These are phyloP conservation scores for Climacteris rufus DNA, from an alignment of 2,113 vertebrate species.

Conservation along the genomic window DNA sequence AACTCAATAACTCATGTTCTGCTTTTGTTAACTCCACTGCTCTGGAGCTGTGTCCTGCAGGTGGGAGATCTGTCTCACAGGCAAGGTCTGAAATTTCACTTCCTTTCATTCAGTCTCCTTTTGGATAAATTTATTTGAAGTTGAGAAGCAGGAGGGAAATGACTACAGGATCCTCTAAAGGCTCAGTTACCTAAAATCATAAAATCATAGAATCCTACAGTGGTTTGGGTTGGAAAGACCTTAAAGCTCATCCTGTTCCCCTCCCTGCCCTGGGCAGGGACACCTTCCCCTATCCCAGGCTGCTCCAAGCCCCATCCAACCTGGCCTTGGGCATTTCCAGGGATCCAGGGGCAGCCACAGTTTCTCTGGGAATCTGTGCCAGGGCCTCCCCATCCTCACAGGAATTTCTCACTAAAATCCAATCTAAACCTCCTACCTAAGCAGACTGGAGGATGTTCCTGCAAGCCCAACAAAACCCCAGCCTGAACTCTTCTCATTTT, in stretches of 20 bases:
- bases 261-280: neutral
- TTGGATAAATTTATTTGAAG: no score
- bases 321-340: neutral
- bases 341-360: neutral
- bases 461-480: neutral
- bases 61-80: no score
- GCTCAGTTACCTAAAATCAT: no score
- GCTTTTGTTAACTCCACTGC: no score
- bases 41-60: no score
- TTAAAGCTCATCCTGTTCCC: neutral
- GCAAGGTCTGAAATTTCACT: no score
- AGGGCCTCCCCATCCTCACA: neutral
- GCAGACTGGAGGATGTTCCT: neutral
- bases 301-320: rapidly evolving
- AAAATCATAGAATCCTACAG: neutral
- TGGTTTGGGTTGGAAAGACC: neutral
- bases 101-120: no score
- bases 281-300: rapidly evolving
- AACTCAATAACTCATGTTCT: no score
- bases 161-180: no score
- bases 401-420: neutral
- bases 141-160: no score
- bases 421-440: neutral
- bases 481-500: neutral
- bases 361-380: neutral